These are phyloP conservation scores for Sebastes itinus DNA, from an alignment of 2,797 vertebrate species.

Conservation along the genomic window DNA sequence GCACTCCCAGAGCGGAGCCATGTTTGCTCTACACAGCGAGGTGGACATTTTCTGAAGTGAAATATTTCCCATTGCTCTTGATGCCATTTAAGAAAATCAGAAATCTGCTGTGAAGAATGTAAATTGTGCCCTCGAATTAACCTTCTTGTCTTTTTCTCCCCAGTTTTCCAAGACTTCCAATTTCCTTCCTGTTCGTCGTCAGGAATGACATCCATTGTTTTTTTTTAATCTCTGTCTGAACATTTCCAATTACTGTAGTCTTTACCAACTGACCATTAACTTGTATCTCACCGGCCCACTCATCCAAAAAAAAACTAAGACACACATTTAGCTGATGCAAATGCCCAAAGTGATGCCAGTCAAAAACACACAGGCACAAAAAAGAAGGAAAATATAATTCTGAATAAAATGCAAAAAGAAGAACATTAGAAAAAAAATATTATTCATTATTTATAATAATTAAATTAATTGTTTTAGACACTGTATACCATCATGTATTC, in stretches of 20 bases:
- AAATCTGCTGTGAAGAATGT: neutral
- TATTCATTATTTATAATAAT: neutral
- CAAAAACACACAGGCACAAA: neutral
- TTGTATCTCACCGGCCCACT: conserved; percentile 17
- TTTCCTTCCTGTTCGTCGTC: conserved; percentile 23
- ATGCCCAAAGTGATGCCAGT: conserved; percentile 6
- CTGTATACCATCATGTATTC: neutral
- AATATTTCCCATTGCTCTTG: neutral
- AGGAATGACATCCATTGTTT: conserved; percentile 18
- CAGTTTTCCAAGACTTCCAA: conserved; percentile 46
- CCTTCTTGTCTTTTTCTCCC: conserved; percentile 9
- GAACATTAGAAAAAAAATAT: neutral
- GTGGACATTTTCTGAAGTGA: neutral
- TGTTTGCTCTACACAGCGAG: conserved; percentile 10
- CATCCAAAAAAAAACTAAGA: conserved; percentile 18
- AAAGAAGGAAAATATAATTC: neutral
- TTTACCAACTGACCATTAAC: conserved; percentile 18
- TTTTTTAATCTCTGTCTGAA: conserved; percentile 20
- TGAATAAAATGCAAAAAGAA: neutral
- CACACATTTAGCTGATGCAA: conserved; percentile 9
- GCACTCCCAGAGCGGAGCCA: conserved; percentile 52
- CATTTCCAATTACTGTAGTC: conserved; percentile 32
- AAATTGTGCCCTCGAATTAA: conserved; percentile 29
- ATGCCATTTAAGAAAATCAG: neutral
- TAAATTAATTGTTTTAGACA: neutral